Evolutionary conservation across 1,140 invertebrate species (phyloP).

Genomic region (Calephelis virginiensis): DNA sequence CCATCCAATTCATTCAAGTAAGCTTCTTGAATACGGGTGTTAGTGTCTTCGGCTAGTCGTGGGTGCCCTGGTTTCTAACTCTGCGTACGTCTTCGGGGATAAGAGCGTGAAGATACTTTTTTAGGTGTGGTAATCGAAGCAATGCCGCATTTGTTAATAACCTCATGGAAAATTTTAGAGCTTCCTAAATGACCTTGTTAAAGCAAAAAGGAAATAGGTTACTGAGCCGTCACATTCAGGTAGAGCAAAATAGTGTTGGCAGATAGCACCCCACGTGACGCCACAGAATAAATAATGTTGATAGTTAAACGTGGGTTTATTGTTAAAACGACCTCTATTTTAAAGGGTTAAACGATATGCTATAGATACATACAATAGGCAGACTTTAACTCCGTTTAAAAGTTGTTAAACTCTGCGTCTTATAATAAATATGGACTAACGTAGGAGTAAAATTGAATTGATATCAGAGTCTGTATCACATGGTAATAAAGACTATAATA

Average conservation of each 20-base stretch:
- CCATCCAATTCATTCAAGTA: too few relatives aligned
- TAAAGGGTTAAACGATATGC: neutral
- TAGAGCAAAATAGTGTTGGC: neutral
- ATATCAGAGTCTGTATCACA: too few relatives aligned
- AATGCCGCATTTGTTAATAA: neutral
- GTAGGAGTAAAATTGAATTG: too few relatives aligned
- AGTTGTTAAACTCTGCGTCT: too few relatives aligned
- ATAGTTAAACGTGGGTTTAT: neutral
- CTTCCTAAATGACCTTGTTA: neutral
- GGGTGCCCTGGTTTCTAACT: too few relatives aligned
- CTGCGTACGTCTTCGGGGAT: too few relatives aligned
- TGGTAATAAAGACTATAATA: too few relatives aligned
- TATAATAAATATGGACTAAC: too few relatives aligned
- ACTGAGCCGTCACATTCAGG: neutral
- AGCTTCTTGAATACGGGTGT: too few relatives aligned
- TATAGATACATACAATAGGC: neutral
- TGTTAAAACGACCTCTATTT: neutral
- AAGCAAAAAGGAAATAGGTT: slow-evolving; percentile 1
- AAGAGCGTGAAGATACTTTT: too few relatives aligned
- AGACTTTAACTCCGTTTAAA: neutral
- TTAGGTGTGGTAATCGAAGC: too few relatives aligned
- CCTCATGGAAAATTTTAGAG: neutral
- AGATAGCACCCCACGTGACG: neutral
- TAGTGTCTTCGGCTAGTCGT: too few relatives aligned
- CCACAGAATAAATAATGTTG: slow-evolving; percentile 2